phyloP scores from a whole-genome alignment of 2,888 invertebrate species.

The Deroplatys truncata region DNA sequence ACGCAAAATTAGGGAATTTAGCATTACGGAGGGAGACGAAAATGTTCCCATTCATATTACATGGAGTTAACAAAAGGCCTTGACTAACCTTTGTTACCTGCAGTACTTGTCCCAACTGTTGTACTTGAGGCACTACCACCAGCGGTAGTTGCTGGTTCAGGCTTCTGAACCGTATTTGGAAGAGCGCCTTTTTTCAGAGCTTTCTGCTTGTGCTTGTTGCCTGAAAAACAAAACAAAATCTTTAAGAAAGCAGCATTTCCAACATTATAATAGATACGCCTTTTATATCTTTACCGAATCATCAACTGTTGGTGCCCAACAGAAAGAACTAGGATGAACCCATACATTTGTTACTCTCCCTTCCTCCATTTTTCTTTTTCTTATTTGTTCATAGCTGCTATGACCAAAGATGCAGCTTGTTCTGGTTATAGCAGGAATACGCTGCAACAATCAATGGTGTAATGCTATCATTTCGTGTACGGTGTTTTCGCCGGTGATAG shows the following conservation, averaged over 20 bases:
- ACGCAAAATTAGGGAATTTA: too few relatives aligned
- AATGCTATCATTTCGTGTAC: too few relatives aligned
- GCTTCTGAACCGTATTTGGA: background rate
- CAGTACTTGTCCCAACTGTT: background rate
- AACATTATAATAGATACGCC: too few relatives aligned
- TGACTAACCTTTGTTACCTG: background rate
- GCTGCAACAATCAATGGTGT: background rate
- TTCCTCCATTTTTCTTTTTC: too few relatives aligned
- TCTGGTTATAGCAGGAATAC: background rate
- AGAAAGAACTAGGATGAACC: background rate
- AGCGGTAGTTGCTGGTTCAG: background rate
- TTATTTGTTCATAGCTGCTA: too few relatives aligned
- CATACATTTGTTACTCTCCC: too few relatives aligned
- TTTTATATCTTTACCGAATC: background rate
- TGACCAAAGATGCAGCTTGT: background rate
- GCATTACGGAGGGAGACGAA: too few relatives aligned
- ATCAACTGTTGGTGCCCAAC: background rate
- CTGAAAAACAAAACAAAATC: background rate
- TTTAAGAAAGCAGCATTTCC: background rate
- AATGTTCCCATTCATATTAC: too few relatives aligned
- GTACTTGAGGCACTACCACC: background rate
- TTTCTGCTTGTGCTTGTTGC: conserved; percentile 30
- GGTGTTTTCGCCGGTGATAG: too few relatives aligned
- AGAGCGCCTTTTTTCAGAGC: conserved; percentile 24
- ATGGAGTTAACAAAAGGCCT: too few relatives aligned